Evolutionary conservation across 2,113 vertebrate species (phyloP), one percentile per base, ranked within the genome.

Genomic region (Heteronetta atricapilla): DNA sequence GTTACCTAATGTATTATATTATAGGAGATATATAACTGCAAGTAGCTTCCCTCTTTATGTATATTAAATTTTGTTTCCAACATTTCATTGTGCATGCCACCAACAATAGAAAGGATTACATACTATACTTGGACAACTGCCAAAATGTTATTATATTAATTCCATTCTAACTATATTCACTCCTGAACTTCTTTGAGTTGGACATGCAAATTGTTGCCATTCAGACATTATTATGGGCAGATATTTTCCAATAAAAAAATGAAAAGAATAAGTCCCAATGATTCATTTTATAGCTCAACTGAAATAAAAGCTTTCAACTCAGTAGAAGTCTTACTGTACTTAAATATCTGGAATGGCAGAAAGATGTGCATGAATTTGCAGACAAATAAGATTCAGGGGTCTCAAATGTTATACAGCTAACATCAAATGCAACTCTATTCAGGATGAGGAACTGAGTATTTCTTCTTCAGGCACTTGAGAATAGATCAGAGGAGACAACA

Each of bases 111-210:
- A 87, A 93, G 34, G 33, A 40, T 89, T 75, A 92, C 79, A 66
- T 12, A 25, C 44, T 88, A 23, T 58, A 66, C n/a, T 85, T 91
- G 81, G 50, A 55, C 19, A 93, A 66, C 55, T 83, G 89, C 75
- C 78, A 95, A 82, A 74, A 87, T 86, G 58, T 91, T 50, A 89
- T 91, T 82, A 11, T 60, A 59, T 88, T 94, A 88, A 88, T 96
- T 92, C 50, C 19, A 59, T 67, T 87, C 25, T 85, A 82, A 55
- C 40, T 33, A 11, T 46, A 91, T 69, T 94, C n/a, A 0, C 74
- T 67, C 23, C 22, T 88, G 84, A 67, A 93, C 28, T 55, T 75
- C 73, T 91, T 84, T 62, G 67, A 72, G 50, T 77, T 60, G 40
- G 40, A 89, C n/a, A 73, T 22, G 79, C 14, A 91, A 93, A 82